Conservation (phyloP, 2,888 invertebrate species). For the Pseudococcus viburni region DNA sequence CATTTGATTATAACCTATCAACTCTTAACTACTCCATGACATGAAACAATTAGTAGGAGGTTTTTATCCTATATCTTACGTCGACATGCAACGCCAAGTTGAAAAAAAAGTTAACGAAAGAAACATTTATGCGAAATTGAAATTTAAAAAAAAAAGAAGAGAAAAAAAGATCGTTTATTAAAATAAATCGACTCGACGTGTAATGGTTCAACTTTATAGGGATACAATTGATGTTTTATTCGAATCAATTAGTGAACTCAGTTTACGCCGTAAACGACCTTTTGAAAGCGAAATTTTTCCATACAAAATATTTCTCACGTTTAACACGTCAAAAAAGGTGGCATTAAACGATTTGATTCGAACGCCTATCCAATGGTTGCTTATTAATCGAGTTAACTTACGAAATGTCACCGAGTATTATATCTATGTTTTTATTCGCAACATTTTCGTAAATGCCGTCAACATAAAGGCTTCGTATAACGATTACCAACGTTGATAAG, state of each 20-base stretch:
- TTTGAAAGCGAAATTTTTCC: not conserved
- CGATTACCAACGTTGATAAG: not conserved
- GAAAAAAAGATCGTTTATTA: not conserved
- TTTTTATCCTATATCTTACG: not conserved
- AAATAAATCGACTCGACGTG: not conserved
- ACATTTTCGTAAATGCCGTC: slow-evolving; percentile 22
- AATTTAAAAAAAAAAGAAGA: not conserved
- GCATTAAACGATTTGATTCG: slow-evolving; percentile 28
- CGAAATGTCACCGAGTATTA: slow-evolving; percentile 26
- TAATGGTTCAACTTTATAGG: not conserved
- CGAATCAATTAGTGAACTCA: not conserved
- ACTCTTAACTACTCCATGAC: not conserved
- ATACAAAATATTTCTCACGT: not conserved
- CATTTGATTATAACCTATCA: slow-evolving; percentile 27
- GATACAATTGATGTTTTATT: not conserved
- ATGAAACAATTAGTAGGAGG: slow-evolving; percentile 14
- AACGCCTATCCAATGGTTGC: slow-evolving; percentile 1
- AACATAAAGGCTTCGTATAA: not conserved
- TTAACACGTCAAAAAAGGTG: slow-evolving; percentile 6
- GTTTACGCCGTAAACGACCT: slow-evolving; percentile 5
- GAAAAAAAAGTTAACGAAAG: not conserved
- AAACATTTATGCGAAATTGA: not conserved
- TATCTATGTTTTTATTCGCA: not conserved
- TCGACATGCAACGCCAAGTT: not conserved
- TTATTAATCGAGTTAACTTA: slow-evolving; percentile 20